Percentiles rank a stretch among this genome's conserved stretches.
Evolutionary conservation across 2,113 vertebrate species (phyloP).

Genomic region (Eleginops maclovinus): DNA sequence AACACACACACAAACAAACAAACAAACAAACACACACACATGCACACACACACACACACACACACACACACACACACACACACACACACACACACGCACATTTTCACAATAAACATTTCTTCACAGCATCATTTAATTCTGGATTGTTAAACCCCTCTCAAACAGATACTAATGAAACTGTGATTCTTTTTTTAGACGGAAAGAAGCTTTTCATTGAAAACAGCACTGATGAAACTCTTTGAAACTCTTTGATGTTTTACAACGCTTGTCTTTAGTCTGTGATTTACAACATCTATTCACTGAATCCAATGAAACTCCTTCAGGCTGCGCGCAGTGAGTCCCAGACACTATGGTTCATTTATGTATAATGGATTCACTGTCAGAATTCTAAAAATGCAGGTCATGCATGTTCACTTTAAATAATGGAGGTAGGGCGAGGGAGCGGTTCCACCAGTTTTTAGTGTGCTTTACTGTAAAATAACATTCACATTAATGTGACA

Average conservation of each 20-base stretch:
- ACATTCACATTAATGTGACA: neutral
- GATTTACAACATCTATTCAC: constrained; percentile 41
- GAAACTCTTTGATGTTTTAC: constrained; percentile 53
- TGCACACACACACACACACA: constrained; percentile 19
- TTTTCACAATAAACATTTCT: constrained; percentile 2
- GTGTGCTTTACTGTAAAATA: constrained; percentile 8
- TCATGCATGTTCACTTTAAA: constrained; percentile 35
- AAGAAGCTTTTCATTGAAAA: constrained; percentile 54
- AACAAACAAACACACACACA: neutral
- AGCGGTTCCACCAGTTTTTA: constrained; percentile 2
- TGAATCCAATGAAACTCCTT: constrained; percentile 38
- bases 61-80: constrained; percentile 15
- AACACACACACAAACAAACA: constrained; percentile 6
- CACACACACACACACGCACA: neutral
- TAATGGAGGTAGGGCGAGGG: constrained; percentile 27
- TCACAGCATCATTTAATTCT: constrained; percentile 17
- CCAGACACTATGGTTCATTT: constrained; percentile 11
- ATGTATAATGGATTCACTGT: constrained; percentile 50
- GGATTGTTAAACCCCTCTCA: constrained; percentile 24
- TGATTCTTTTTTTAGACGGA: constrained; percentile 26
- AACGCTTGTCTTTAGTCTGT: constrained; percentile 30
- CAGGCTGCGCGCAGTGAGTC: constrained; percentile 16
- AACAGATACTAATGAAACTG: constrained; percentile 39
- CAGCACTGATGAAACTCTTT: constrained; percentile 60
- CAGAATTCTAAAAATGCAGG: constrained; percentile 44